Base-by-base conservation (phyloP, 1,140 invertebrate genomes). In the Planococcus citri region DNA sequence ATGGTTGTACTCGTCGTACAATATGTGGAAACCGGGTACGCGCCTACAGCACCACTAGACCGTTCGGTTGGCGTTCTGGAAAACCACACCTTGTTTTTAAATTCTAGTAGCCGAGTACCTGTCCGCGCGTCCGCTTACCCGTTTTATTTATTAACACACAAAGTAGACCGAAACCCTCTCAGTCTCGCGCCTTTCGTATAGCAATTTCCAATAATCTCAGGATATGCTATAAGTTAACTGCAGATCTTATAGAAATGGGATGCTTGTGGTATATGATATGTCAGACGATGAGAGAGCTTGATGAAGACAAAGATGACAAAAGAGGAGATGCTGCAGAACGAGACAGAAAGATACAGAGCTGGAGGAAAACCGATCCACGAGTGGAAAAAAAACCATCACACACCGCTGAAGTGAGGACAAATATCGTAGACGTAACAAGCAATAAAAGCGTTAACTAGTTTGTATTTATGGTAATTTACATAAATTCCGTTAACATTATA, bases 401-500 rank as follows among this genome's bases (percentile, higher is more conserved):
- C n/a, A n/a, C n/a, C n/a, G n/a, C n/a, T n/a, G n/a, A n/a, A n/a
- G n/a, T n/a, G n/a, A n/a, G 41, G 41, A 51, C 41, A 51, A 17
- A 51, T 51, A 51, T 51, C 41, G 41, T 17, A 51, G 41, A 51
- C 41, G 41, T 51, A 51, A 51, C 41, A 51, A 51, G 41, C 41
- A 51, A 51, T 51, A 51, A 51, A 51, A 51, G 41, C 41, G 41
- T 51, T 51, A 51, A 51, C 41, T 51, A 51, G 41, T 51, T 51
- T 51, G 41, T 51, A 51, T 51, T 51, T 51, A 51, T 51, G 12
- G 41, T 51, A 51, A 51, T 51, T 51, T 51, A 51, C 41, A 51
- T 51, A 51, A 51, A 51, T 51, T 51, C 41, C 41, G 41, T 51
- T 51, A 51, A 51, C n/a, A 51, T 51, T 51, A 51, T 51, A 51